Percentiles rank a stretch among this genome's conserved stretches.
phyloP scores from a whole-genome alignment of 2,113 vertebrate genomes.

The Strigops habroptila region DNA sequence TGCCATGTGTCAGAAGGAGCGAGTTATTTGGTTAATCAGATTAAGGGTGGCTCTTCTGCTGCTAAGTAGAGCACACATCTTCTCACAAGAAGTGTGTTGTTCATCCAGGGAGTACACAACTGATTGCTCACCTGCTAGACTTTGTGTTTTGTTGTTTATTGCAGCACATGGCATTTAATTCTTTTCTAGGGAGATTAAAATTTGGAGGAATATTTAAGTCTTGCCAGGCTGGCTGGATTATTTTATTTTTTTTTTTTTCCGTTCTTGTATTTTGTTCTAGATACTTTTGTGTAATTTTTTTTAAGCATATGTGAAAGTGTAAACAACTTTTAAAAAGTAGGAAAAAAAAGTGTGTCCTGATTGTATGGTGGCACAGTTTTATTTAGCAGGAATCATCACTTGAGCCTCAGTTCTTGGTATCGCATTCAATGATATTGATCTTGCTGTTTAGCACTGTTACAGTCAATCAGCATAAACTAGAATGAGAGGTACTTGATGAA shows the following conservation, averaged over 20 bases:
- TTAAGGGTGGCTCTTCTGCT: not conserved
- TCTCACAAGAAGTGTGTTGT: not conserved
- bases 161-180: not conserved
- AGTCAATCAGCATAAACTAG: not conserved
- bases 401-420: not conserved
- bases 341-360: not conserved
- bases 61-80: not conserved
- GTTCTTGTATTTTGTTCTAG: not conserved
- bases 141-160: not conserved
- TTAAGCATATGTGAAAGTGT: not conserved
- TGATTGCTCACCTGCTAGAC: not conserved
- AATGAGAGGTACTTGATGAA: not conserved
- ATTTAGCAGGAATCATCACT: not conserved
- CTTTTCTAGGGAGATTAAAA: not conserved
- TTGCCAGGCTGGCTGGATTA: not conserved
- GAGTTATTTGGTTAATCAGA: not conserved
- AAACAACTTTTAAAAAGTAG: not conserved
- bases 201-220: not conserved
- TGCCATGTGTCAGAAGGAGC: not conserved
- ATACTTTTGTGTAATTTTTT: not conserved
- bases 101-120: not conserved
- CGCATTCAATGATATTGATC: not conserved
- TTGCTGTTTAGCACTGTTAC: not conserved
- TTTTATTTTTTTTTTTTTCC: too few relatives aligned
- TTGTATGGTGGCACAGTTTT: not conserved